Base-by-base conservation (phyloP, 2,888 invertebrate species). In the Psylliodes chrysocephalus region DNA sequence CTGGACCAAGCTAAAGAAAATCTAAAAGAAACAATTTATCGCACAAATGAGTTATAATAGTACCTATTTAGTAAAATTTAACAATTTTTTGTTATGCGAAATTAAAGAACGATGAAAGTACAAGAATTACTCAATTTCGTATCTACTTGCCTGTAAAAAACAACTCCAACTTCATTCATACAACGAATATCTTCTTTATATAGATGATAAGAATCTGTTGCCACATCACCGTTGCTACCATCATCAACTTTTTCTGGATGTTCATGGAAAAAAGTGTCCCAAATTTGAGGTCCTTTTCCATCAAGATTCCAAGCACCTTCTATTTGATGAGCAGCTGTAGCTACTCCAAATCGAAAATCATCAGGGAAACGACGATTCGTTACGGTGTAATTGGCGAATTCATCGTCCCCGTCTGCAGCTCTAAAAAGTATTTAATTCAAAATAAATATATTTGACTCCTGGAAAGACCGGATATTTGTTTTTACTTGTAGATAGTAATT, bases 141-240 rank as follows among this genome's bases (percentile, higher is more conserved):
- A n/a, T n/a, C n/a, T n/a, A n/a, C n/a, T n/a, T n/a, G n/a, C n/a
- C n/a, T n/a, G n/a, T n/a, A 89, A 75, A 84, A 84, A 57, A 82
- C 71, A 1, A 87, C 85, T 0, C 88, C 88, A 0, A 90, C 79
- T 22, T 85, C 77, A 61, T 83, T 84, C 64, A 91, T 73, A 44
- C 89, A 77, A 18, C 79, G 74, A 0, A 90, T 86, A 71, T 92
- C 91, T 30, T 88, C 86, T 71, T 84, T 83, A 77, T 86, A 87
- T 70, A 82, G 85, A 78, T 90, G 87, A 78, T 90, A 91, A 17
- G 90, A 89, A 77, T 91, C 89, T 51, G 87, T 87, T 0, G 90
- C 87, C 0, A 88, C 80, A 72, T 91, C 89, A 0, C 86, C 90
- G 57, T 86, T 90, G 0, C 85, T 25, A 12, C 49, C 19, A 35